phyloP scores from a whole-genome alignment of 1,140 invertebrate genomes.

The Aphaenogaster floridana region DNA sequence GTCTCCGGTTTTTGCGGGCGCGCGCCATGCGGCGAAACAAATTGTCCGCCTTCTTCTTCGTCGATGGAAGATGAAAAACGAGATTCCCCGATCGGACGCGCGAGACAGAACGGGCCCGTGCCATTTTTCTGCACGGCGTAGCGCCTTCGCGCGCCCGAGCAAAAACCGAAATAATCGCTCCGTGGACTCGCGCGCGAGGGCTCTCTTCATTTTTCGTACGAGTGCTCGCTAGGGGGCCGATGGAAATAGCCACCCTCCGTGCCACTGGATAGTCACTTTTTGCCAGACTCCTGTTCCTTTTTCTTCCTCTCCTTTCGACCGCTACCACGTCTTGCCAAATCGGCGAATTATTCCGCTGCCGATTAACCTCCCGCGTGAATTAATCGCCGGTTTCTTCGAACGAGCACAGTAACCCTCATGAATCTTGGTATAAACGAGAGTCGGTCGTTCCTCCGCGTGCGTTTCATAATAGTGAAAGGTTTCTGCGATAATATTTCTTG shows the following conservation, averaged over 20 bases:
- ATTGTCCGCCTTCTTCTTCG: constrained; percentile 54
- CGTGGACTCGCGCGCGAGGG: constrained; percentile 33
- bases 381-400: constrained; percentile 53
- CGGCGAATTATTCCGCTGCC: constrained; percentile 52
- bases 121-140: constrained; percentile 67
- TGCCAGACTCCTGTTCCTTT: not conserved
- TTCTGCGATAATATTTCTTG: constrained; percentile 18
- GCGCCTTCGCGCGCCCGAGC: constrained; percentile 8
- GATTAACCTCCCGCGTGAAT: constrained; percentile 62
- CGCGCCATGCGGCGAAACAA: constrained; percentile 62
- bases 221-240: constrained; percentile 56
- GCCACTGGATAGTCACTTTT: constrained; percentile 63
- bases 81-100: constrained; percentile 61
- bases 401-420: constrained; percentile 37
- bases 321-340: constrained; percentile 63
- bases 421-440: constrained; percentile 53
- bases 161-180: constrained; percentile 75
- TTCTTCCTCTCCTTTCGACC: constrained; percentile 28
- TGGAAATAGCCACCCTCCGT: constrained; percentile 68
- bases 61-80: constrained; percentile 63
- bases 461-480: constrained; percentile 19
- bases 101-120: constrained; percentile 43
- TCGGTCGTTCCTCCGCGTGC: constrained; percentile 20
- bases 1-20: constrained; percentile 62
- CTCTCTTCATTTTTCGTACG: constrained; percentile 69